These are phyloP conservation scores for Sminthurinus signatus DNA, from an alignment of 1,140 invertebrate genomes.

Conservation along the genomic window DNA sequence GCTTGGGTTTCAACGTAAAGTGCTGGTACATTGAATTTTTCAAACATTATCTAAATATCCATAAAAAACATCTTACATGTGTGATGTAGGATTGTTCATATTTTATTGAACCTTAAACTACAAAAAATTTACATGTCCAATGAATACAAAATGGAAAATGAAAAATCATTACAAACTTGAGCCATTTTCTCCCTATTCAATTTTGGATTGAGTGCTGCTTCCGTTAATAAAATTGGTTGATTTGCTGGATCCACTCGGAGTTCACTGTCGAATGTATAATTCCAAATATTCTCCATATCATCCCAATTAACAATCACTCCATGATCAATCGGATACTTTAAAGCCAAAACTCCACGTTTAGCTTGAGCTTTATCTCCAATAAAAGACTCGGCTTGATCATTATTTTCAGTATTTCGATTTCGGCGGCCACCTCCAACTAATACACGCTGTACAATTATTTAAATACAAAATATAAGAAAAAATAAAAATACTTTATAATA, in stretches of 20 bases:
- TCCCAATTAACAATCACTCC: constrained; percentile 52
- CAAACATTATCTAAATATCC: constrained; percentile 54
- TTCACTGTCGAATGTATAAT: constrained; percentile 28
- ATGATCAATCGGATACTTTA: constrained; percentile 57
- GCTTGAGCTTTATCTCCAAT: no score
- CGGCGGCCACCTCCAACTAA: not conserved
- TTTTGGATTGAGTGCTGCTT: constrained; percentile 57
- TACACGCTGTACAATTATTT: not conserved
- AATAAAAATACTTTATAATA: no score
- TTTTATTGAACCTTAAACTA: no score
- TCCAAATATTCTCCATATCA: constrained; percentile 35
- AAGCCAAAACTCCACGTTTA: no score
- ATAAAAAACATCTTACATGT: no score
- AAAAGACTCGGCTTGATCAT: no score
- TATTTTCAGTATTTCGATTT: not conserved
- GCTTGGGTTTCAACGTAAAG: constrained; percentile 52
- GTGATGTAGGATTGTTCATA: no score
- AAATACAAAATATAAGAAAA: not conserved
- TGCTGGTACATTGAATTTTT: constrained; percentile 53
- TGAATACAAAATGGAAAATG: no score
- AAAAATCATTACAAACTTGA: constrained; percentile 40
- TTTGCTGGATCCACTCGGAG: constrained; percentile 60
- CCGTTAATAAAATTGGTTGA: constrained; percentile 56
- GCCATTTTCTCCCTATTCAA: constrained; percentile 59
- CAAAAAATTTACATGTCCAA: no score